Base-by-base conservation (phyloP, 2,888 invertebrate species). In the Slavum lentiscoides region DNA sequence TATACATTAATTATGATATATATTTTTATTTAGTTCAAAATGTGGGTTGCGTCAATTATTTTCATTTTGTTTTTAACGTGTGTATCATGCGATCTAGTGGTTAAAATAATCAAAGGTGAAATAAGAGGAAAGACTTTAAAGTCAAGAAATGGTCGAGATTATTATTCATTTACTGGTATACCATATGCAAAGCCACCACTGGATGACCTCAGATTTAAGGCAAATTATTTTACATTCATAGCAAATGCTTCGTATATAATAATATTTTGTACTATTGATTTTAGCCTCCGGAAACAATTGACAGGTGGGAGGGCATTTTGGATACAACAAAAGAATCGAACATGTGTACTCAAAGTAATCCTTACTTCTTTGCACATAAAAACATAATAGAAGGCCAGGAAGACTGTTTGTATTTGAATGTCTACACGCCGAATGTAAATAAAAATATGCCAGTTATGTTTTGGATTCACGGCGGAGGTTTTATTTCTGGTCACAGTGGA, bases 131-230 rank as follows among this genome's bases (percentile, higher is more conserved):
- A 80, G 3, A 82, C 83, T n/a, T 30, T 82, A 9, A 82, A 84
- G 82, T 85, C 85, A 75, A 82, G 85, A 43, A 77, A 84, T 4
- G 86, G 86, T 3, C 83, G 82, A 3, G 82, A 84, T 30, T 87
- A 84, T 82, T 84, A 85, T 13, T 85, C 85, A 30, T 88, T 87
- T 68, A 84, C 84, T 58, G 86, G 86, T 1, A 86, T 88, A 76
- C 87, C 87, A 0, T 87, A 85, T 73, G 88, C 86, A 7, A 85
- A 85, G 59, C 86, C 87, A 5, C 87, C 87, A 2, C 53, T 87
- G 15, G 86, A 86, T 0, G 82, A 86, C 7, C 85, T 87, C 0
- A 85, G 87, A 83, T 88, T 87, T 72, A 86, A 86, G 85, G 87
- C 87, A 49, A 13, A 49, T 11, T 30, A 30, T 30, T 30, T 8